phyloP scores from a whole-genome alignment of 2,113 vertebrate species.

The Tautogolabrus adspersus region DNA sequence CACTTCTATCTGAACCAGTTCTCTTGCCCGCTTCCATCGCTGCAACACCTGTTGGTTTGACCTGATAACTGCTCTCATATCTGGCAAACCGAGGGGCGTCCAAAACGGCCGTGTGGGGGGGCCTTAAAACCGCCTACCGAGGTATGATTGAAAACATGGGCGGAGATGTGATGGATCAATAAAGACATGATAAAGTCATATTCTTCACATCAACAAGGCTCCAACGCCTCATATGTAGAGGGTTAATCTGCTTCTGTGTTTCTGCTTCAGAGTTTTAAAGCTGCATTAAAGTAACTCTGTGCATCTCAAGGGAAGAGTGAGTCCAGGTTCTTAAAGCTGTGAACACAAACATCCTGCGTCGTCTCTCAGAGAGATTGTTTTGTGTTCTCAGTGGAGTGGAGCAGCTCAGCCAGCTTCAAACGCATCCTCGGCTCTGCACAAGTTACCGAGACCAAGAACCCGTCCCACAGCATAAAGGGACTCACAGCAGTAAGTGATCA shows the following conservation, averaged over 20 bases:
- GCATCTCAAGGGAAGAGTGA: conserved; percentile 42
- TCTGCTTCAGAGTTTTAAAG: conserved; percentile 22
- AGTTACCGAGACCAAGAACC: conserved; percentile 79
- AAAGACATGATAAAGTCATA: conserved; percentile 1
- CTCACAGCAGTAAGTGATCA: conserved; percentile 74
- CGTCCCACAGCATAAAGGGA: conserved; percentile 72
- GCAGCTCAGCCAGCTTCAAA: conserved; percentile 74
- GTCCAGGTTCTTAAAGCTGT: conserved; percentile 42
- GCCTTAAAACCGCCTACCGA: no score
- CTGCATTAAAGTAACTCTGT: conserved; percentile 34
- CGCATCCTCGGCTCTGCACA: conserved; percentile 72
- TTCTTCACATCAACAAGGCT: not conserved
- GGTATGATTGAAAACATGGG: no score
- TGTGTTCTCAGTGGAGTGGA: conserved; percentile 83
- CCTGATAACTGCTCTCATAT: no score
- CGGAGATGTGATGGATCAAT: conserved; percentile 15
- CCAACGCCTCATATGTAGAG: conserved; percentile 13
- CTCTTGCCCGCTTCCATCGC: no score
- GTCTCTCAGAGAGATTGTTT: conserved; percentile 58
- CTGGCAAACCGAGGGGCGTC: no score
- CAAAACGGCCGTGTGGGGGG: no score
- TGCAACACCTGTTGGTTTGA: no score
- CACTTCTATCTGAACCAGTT: no score
- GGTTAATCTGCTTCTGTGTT: not conserved
- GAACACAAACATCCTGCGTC: conserved; percentile 44